phyloP scores from a whole-genome alignment of 2,113 vertebrate species.

The Prietella phreatophila region DNA sequence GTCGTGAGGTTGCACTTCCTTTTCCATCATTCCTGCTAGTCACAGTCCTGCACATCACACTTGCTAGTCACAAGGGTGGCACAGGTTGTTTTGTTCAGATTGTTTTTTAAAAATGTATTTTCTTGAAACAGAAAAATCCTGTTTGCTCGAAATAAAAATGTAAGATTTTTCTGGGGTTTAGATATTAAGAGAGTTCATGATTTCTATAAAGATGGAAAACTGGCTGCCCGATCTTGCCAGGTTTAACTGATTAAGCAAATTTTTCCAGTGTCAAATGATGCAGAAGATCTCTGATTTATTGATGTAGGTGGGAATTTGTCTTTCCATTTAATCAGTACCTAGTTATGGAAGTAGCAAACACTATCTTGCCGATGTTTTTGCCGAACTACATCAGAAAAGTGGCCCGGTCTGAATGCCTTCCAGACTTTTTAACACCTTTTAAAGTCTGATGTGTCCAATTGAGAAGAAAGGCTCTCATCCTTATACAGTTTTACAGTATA shows the following conservation, averaged over 20 bases:
- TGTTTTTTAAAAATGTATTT: not conserved
- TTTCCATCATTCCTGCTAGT: constrained; percentile 5
- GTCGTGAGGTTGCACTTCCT: constrained; percentile 42
- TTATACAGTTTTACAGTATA: not conserved
- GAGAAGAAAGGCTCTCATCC: not conserved
- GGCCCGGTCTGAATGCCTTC: not conserved
- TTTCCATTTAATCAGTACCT: not conserved
- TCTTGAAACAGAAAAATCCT: not conserved
- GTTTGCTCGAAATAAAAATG: not conserved
- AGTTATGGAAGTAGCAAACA: not conserved
- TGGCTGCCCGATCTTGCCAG: not conserved
- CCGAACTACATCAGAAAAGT: not conserved
- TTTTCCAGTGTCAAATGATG: not conserved
- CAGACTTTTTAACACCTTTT: not conserved
- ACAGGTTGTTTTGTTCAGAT: not conserved
- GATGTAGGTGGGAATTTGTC: not conserved
- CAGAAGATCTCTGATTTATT: not conserved
- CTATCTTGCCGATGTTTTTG: not conserved
- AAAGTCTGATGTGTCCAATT: not conserved
- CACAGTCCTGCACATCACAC: not conserved
- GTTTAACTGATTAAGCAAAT: not conserved
- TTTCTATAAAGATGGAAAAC: not conserved
- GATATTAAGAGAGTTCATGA: not conserved
- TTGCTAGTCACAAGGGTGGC: not conserved
- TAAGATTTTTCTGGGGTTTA: not conserved